Percentiles rank a stretch among this genome's conserved stretches.
These are phyloP conservation scores for Leptarthrus brevirostris DNA, from an alignment of 2,888 invertebrate species.

Conservation along the genomic window DNA sequence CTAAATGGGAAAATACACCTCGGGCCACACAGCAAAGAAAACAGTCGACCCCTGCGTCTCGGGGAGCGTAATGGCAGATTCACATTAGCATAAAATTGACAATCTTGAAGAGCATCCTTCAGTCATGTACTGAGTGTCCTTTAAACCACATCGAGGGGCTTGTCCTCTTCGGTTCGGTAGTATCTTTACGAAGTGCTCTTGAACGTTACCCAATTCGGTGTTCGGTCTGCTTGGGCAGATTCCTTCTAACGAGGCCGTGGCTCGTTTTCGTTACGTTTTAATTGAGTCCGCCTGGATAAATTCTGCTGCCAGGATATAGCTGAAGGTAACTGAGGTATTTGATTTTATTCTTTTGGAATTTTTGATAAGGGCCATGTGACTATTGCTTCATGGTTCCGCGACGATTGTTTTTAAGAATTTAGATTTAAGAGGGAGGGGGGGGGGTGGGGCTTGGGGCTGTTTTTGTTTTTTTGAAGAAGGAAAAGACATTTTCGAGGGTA, in stretches of 20 bases:
- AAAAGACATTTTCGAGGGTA: too few relatives aligned
- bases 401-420: not conserved
- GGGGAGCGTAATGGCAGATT: conserved; percentile 22
- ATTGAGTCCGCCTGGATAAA: conserved; percentile 22
- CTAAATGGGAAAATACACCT: conserved; percentile 33
- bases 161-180: conserved; percentile 32
- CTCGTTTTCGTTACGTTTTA: conserved; percentile 33
- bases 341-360: not conserved
- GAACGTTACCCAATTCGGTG: not conserved
- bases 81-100: conserved; percentile 54
- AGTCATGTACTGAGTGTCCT: conserved; percentile 52
- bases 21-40: not conserved
- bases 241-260: conserved; percentile 22
- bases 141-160: conserved; percentile 49
- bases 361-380: not conserved
- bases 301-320: too few relatives aligned
- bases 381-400: not conserved
- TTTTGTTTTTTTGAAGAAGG: too few relatives aligned
- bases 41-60: conserved; percentile 5
- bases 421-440: not conserved
- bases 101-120: conserved; percentile 51
- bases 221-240: conserved; percentile 1
- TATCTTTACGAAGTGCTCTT: conserved; percentile 26
- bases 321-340: not conserved
- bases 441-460: too few relatives aligned